phyloP scores from a whole-genome alignment of 1,140 invertebrate genomes.

The Bombus soroeensis region DNA sequence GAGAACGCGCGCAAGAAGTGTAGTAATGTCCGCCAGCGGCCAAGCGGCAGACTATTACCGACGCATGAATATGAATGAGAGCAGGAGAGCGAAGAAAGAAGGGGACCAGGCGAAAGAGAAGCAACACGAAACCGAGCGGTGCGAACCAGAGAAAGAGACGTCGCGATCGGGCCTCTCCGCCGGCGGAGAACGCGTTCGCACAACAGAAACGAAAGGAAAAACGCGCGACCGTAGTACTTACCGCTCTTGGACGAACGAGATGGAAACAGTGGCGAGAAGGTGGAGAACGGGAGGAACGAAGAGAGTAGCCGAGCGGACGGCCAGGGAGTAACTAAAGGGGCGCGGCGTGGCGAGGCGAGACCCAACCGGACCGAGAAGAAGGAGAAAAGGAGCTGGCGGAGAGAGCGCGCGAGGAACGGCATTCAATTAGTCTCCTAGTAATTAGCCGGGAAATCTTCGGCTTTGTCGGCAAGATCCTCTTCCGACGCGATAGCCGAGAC shows the following conservation, averaged over 20 bases:
- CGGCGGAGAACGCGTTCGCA: not conserved
- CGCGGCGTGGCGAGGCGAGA: not conserved
- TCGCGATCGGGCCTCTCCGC: not conserved
- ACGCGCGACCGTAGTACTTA: not conserved
- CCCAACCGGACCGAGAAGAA: slow-evolving; percentile 17
- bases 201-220: not conserved
- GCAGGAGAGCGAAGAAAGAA: slow-evolving; percentile 62
- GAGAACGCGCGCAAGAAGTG: slow-evolving; percentile 78
- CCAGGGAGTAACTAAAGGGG: not conserved
- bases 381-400: slow-evolving; percentile 39
- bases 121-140: not conserved
- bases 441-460: slow-evolving; percentile 83
- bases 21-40: slow-evolving; percentile 77
- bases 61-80: slow-evolving; percentile 82
- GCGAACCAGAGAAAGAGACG: slow-evolving; percentile 14
- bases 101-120: slow-evolving; percentile 2
- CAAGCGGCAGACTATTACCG: slow-evolving; percentile 79
- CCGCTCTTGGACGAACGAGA: slow-evolving; percentile 14
- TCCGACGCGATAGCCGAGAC: slow-evolving; percentile 73
- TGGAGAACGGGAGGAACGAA: not conserved
- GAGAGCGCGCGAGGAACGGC: slow-evolving; percentile 71
- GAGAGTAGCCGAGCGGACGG: not conserved
- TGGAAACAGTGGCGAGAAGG: slow-evolving; percentile 4
- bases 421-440: slow-evolving; percentile 83
- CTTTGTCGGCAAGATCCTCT: slow-evolving; percentile 81